phyloP scores from a whole-genome alignment of 2,888 invertebrate genomes.

The Biston betularia region DNA sequence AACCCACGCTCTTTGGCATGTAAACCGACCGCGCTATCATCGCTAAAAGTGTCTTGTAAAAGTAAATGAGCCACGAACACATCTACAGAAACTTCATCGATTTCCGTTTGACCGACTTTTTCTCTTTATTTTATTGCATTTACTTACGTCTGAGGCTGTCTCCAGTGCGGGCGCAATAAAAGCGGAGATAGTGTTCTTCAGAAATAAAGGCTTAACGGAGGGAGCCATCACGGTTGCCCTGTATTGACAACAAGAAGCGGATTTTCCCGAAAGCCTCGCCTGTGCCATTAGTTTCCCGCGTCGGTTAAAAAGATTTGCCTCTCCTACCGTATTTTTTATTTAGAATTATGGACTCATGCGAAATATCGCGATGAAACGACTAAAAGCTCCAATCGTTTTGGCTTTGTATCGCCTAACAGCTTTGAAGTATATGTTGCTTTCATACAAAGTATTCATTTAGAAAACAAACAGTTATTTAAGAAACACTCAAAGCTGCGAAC shows the following conservation, averaged over 20 bases:
- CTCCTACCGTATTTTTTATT: conserved; percentile 74
- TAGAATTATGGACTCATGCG: conserved; percentile 77
- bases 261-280: conserved; percentile 84
- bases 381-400: conserved; percentile 49
- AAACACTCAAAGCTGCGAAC: too few relatives aligned
- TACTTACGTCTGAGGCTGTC: conserved; percentile 65
- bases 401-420: conserved; percentile 39
- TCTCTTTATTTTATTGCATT: conserved; percentile 67
- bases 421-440: conserved; percentile 8
- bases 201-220: conserved; percentile 84
- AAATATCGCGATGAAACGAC: conserved; percentile 72
- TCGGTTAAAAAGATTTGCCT: conserved; percentile 85
- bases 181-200: conserved; percentile 81
- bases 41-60: conserved; percentile 29
- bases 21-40: too few relatives aligned
- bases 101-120: conserved; percentile 56
- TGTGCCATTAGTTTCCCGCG: conserved; percentile 85
- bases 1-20: too few relatives aligned
- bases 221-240: conserved; percentile 82
- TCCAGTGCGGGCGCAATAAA: conserved; percentile 72
- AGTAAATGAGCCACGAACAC: conserved; percentile 40
- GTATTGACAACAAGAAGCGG: conserved; percentile 86
- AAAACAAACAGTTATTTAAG: too few relatives aligned
- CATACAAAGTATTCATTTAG: neutral
- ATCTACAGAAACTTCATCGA: conserved; percentile 51